Percentiles rank a stretch among this genome's conserved stretches.
Conservation (phyloP, 2,888 invertebrate species). For the Euplagia quadripunctaria region DNA sequence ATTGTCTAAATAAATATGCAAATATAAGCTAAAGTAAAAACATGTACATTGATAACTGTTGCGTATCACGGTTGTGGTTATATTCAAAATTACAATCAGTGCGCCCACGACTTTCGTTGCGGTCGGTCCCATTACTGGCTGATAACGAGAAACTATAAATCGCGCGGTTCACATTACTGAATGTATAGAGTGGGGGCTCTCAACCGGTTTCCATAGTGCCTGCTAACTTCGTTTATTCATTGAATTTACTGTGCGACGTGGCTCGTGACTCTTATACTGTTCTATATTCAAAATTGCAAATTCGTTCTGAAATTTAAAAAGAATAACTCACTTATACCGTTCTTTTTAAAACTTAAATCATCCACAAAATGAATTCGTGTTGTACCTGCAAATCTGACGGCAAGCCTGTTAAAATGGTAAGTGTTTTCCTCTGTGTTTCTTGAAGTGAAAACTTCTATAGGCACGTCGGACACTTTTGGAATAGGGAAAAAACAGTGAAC, state of each 20-base stretch:
- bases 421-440: constrained; percentile 7
- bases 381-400: constrained; percentile 12
- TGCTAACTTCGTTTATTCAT: constrained; percentile 11
- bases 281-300: neutral
- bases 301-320: neutral
- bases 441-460: no score
- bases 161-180: constrained; percentile 14
- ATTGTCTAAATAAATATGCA: constrained; percentile 7
- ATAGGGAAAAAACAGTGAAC: no score
- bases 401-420: constrained; percentile 23
- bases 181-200: constrained; percentile 20
- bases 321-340: neutral
- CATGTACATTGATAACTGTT: constrained; percentile 22
- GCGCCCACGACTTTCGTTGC: constrained; percentile 21
- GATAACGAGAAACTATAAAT: constrained; percentile 25
- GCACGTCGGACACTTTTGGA: no score
- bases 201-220: constrained; percentile 23
- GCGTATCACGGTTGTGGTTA: constrained; percentile 19
- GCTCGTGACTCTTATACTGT: constrained; percentile 2
- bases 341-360: neutral
- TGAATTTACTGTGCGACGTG: constrained; percentile 17
- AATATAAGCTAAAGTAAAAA: constrained; percentile 20
- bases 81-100: constrained; percentile 23
- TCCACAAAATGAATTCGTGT: constrained; percentile 20
- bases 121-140: constrained; percentile 18